Evolutionary conservation across 2,888 invertebrate species (phyloP).

Genomic region (Tiliacea aurago): DNA sequence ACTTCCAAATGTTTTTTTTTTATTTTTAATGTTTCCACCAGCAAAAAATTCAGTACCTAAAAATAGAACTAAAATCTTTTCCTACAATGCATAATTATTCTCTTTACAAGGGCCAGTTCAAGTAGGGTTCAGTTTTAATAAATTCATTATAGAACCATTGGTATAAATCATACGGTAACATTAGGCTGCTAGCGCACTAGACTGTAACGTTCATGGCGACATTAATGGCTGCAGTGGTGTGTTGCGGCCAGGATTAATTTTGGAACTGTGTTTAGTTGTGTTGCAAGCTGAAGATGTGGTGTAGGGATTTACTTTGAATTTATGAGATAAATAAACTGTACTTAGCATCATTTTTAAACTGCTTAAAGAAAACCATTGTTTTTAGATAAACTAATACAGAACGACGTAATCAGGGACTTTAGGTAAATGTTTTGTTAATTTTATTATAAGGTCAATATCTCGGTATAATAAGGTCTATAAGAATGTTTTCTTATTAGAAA

Average conservation of each 20-base stretch:
- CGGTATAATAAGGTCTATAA: no score
- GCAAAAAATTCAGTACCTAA: neutral
- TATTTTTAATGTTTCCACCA: neutral
- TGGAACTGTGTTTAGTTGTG: conserved; percentile 21
- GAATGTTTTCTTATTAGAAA: neutral
- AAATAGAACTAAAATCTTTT: neutral
- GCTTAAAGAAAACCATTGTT: neutral
- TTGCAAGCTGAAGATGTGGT: conserved; percentile 15
- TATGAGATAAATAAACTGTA: neutral
- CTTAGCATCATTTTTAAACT: neutral
- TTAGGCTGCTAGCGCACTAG: conserved; percentile 50
- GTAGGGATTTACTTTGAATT: neutral
- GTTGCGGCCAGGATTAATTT: conserved; percentile 48
- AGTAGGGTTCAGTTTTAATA: conserved; percentile 72
- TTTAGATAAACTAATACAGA: neutral
- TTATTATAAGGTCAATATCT: neutral
- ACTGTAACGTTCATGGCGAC: conserved; percentile 48
- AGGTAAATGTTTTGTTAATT: neutral
- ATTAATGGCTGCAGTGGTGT: conserved; percentile 50
- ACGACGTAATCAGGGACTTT: neutral
- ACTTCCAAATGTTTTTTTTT: neutral
- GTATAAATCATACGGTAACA: conserved; percentile 74
- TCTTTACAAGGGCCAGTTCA: conserved; percentile 61
- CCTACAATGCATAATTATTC: conserved; percentile 38
- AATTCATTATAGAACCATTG: conserved; percentile 79